phyloP scores from a whole-genome alignment of 1,140 invertebrate genomes.

The Brachystomella parvula region DNA sequence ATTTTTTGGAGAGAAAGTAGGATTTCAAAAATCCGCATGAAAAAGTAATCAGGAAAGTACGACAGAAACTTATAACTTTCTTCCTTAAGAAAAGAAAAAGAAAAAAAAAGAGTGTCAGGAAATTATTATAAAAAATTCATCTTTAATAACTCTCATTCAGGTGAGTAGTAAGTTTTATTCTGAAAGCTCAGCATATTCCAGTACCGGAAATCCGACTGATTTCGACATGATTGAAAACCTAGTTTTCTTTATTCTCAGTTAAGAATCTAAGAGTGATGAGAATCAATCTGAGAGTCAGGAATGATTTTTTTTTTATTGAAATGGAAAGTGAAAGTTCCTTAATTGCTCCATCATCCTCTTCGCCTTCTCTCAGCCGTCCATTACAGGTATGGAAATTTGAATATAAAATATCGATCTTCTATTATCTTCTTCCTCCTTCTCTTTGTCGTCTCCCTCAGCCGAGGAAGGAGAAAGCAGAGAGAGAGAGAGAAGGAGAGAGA shows the following conservation, averaged over 20 bases:
- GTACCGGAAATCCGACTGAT: too few relatives aligned
- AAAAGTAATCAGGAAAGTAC: too few relatives aligned
- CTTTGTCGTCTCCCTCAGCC: neutral
- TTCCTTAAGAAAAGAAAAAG: too few relatives aligned
- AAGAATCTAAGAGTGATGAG: neutral
- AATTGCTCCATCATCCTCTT: slow-evolving; percentile 7
- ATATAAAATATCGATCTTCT: slow-evolving; percentile 6
- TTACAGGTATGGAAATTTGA: slow-evolving; percentile 17
- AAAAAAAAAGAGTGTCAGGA: too few relatives aligned
- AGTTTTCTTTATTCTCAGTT: neutral
- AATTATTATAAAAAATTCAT: too few relatives aligned
- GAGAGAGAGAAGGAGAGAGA: neutral
- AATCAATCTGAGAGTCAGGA: too few relatives aligned
- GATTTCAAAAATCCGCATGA: too few relatives aligned
- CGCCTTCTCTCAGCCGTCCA: slow-evolving; percentile 12
- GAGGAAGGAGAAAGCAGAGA: neutral
- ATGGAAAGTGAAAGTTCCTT: slow-evolving; percentile 3
- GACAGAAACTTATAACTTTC: too few relatives aligned
- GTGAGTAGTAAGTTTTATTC: too few relatives aligned
- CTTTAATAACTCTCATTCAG: too few relatives aligned
- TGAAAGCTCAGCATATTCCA: too few relatives aligned
- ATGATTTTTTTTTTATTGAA: neutral
- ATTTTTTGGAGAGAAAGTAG: too few relatives aligned
- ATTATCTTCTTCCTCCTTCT: neutral
- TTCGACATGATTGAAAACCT: neutral